Evolutionary conservation across 2,888 invertebrate genomes (phyloP).

Genomic region (Oscheius myriophilus): DNA sequence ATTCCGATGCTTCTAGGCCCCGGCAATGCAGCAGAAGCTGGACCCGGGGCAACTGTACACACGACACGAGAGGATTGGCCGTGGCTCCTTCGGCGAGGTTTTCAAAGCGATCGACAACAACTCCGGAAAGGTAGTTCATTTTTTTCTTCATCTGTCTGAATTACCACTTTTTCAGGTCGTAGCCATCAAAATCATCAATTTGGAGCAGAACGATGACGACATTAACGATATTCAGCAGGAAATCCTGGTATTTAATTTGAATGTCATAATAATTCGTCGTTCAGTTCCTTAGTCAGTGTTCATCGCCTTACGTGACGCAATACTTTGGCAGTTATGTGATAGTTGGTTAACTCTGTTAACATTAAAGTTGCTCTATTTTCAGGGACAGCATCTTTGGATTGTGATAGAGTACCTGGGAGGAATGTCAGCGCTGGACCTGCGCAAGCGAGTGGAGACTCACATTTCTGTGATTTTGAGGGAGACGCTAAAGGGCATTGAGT

Average conservation of each 20-base stretch:
- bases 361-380: conserved; percentile 52
- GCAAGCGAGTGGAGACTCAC: conserved; percentile 94
- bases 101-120: conserved; percentile 98
- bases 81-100: conserved; percentile 74
- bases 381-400: conserved; percentile 99
- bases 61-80: conserved; percentile 79
- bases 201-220: conserved; percentile 99
- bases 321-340: conserved; percentile 99
- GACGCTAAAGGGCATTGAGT: conserved; percentile 75
- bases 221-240: conserved; percentile 99
- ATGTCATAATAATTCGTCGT: conserved; percentile 76
- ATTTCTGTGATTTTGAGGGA: conserved; percentile 95
- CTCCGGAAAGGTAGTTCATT: conserved; percentile 73
- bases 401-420: conserved; percentile 99
- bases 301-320: conserved; percentile 97
- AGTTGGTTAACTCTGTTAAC: conserved; percentile 75
- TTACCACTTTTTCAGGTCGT: conserved; percentile 80
- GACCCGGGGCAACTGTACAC: conserved; percentile 99
- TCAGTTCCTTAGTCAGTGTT: conserved; percentile 87
- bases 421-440: conserved; percentile 96
- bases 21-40: conserved; percentile 43
- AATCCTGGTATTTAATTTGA: conserved; percentile 56
- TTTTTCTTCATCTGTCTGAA: too few relatives aligned
- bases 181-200: conserved; percentile 97
- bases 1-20: too few relatives aligned